These are phyloP conservation scores for Trogon surrucura DNA, from an alignment of 2,113 vertebrate genomes.

Conservation along the genomic window DNA sequence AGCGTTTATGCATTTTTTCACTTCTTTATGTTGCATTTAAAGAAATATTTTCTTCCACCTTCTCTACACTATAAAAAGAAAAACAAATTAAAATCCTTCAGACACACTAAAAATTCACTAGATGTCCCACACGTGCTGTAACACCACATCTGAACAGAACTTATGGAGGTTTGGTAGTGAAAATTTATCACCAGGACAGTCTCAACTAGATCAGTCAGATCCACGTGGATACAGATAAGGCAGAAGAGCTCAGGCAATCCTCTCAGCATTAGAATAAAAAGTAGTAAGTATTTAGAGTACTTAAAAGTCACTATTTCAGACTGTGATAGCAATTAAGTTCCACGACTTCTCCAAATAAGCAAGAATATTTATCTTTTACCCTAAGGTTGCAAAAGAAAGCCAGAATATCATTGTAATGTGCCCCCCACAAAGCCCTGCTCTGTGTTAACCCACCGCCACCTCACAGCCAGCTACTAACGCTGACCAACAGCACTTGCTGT, in stretches of 20 bases:
- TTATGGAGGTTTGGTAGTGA: neutral
- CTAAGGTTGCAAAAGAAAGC: neutral
- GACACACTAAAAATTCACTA: neutral
- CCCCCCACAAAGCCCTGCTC: neutral
- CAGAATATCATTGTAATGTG: neutral
- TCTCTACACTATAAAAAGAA: neutral
- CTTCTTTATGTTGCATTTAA: neutral
- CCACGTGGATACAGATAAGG: neutral
- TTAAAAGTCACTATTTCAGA: neutral
- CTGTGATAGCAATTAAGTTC: neutral
- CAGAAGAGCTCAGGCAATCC: neutral
- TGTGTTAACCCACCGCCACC: neutral
- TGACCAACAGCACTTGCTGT: neutral
- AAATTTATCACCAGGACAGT: neutral
- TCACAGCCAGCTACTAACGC: neutral
- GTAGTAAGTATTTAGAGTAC: neutral
- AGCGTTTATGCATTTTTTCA: neutral
- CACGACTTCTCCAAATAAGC: neutral
- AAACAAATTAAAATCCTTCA: neutral
- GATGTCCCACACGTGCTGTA: rapidly evolving
- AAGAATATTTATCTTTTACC: neutral
- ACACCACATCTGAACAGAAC: neutral
- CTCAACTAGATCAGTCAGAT: neutral
- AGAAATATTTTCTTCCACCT: neutral
- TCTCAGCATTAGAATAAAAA: neutral